Base-by-base conservation (phyloP, 2,797 vertebrate genomes). In the Crypturellus tataupa region DNA sequence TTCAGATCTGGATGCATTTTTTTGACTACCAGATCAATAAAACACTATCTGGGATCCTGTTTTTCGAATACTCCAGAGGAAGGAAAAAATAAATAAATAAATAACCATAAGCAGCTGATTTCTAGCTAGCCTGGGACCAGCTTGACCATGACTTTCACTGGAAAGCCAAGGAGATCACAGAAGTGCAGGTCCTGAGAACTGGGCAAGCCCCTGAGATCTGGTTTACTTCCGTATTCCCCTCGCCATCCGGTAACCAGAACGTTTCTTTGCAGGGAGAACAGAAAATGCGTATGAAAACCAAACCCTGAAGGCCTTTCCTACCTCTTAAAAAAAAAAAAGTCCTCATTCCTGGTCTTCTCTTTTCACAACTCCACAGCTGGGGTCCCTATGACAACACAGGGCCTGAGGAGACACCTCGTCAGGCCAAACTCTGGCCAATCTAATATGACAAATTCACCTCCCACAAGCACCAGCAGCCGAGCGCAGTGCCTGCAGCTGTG, bases 401-500 rank as follows among this genome's bases (percentile, higher is more conserved):
- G 47, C 37, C 75, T 83, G 81, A 72, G 78, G 81, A 92, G 63
- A 70, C 75, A 90, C 77, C 80, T 69, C 69, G 80, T 90, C 72
- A 69, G 55, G 46, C 24, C 83, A 49, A 73, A 89, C n/a, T 85
- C 70, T 85, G 93, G 92, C 53, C 80, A 89, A 63, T n/a, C n/a
- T 64, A 69, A 88, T 62, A 60, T 11, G 46, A 95, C 78, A 85
- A 80, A 95, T 93, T 88, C 68, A 77, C 81, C 77, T 92, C 80
- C 85, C 76, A 71, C 76, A 65, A 73, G 78, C 85, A 14, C 71
- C 85, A 88, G 73, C 91, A 91, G 87, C 89, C 40, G 64, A 85
- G 73, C 1, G 1, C 60, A 79, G 72, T 10, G 63, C 62, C 73
- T 33, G 3, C 96, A 97, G 96, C 96, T 97, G 96, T 94, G 93